Evolutionary conservation across 2,113 vertebrate species (phyloP).

Genomic region (Zapus hudsonius): DNA sequence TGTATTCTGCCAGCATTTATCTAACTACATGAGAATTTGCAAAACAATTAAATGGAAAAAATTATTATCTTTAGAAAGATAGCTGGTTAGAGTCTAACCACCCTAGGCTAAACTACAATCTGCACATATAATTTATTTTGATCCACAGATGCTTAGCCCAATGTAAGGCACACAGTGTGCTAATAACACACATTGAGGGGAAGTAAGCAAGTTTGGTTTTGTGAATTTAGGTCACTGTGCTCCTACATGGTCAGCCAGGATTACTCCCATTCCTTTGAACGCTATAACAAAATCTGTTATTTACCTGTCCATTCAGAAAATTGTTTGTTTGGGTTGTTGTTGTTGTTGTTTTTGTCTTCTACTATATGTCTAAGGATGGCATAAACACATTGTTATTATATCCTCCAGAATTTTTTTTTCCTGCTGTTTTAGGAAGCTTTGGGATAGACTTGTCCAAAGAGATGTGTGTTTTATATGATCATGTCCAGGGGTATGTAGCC

Average conservation of each 20-base stretch:
- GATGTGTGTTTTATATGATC: background rate
- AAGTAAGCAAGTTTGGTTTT: background rate
- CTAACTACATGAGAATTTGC: constrained; percentile 39
- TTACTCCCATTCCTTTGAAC: constrained; percentile 13
- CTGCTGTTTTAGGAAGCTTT: background rate
- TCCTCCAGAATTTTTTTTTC: background rate
- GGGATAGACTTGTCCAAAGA: background rate
- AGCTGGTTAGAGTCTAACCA: constrained; percentile 7
- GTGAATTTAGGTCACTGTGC: background rate
- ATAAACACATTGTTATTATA: background rate
- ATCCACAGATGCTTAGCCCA: background rate
- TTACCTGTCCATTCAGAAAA: background rate
- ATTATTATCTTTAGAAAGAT: background rate
- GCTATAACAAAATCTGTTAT: constrained; percentile 50
- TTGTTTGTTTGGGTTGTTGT: too few relatives aligned
- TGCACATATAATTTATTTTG: background rate
- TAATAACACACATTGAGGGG: background rate
- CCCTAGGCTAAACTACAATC: background rate
- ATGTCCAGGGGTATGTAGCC: background rate
- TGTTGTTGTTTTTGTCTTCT: constrained; percentile 12
- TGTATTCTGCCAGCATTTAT: constrained; percentile 27
- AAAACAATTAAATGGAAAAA: background rate
- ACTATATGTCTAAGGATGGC: background rate
- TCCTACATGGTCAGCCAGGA: background rate
- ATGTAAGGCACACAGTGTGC: background rate